phyloP scores from a whole-genome alignment of 2,113 vertebrate genomes.

The Psettodes erumei region DNA sequence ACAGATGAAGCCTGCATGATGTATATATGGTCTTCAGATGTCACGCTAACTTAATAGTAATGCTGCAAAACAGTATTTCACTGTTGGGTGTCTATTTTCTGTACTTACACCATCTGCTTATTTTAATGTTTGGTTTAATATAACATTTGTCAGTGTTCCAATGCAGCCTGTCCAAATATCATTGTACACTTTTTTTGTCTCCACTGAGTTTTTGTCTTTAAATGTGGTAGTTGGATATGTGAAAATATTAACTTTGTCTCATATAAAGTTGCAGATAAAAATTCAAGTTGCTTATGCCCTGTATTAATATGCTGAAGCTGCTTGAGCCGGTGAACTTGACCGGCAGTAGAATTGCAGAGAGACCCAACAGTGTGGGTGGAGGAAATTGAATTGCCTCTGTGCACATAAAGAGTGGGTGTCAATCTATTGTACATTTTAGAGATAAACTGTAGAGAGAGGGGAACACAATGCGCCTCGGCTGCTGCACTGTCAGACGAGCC shows the following conservation, averaged over 20 bases:
- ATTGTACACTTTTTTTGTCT: too few relatives aligned
- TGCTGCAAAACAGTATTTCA: constrained; percentile 2
- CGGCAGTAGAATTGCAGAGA: constrained; percentile 62
- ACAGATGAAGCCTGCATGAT: constrained; percentile 6
- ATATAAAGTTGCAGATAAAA: constrained; percentile 9
- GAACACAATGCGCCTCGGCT: constrained; percentile 52
- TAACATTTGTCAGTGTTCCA: too few relatives aligned
- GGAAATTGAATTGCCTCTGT: constrained; percentile 76
- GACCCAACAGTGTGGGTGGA: constrained; percentile 63
- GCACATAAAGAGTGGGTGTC: constrained; percentile 76
- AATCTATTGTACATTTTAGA: constrained; percentile 77
- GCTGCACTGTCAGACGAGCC: constrained; percentile 63
- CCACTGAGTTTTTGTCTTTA: too few relatives aligned
- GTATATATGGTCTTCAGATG: not conserved
- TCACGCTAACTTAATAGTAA: not conserved
- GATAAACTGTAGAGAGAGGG: constrained; percentile 66
- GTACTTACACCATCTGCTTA: not conserved
- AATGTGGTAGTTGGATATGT: not conserved
- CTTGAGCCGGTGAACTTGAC: constrained; percentile 72
- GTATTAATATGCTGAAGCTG: constrained; percentile 59
- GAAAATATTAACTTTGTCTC: not conserved
- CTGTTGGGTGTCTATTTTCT: not conserved
- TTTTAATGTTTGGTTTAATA: too few relatives aligned
- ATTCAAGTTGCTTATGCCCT: constrained; percentile 33
- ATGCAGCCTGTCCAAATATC: too few relatives aligned